Percentiles rank a stretch among this genome's conserved stretches.
These are phyloP conservation scores for Lepilemur ruficaudatus DNA, from an alignment of 2,797 vertebrate species.

Conservation along the genomic window DNA sequence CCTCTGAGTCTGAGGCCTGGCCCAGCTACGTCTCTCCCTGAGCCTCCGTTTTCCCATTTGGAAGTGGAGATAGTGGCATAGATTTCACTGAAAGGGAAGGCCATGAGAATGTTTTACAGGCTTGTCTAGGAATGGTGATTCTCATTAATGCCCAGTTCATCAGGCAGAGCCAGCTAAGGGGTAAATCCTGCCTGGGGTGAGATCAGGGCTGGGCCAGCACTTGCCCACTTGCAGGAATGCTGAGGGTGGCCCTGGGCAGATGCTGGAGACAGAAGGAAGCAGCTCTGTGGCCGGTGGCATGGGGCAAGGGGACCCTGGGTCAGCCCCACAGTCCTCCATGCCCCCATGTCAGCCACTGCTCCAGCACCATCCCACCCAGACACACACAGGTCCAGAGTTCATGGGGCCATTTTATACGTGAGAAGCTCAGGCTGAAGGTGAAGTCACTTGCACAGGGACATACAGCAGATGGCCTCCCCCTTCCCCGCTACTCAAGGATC, in stretches of 20 bases:
- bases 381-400: fast-evolving
- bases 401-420: background rate
- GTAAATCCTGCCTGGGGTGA: background rate
- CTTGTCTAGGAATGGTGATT: background rate
- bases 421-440: background rate
- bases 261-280: background rate
- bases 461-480: background rate
- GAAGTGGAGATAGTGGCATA: background rate
- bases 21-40: fast-evolving
- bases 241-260: fast-evolving
- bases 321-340: too few species aligned
- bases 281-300: too few species aligned
- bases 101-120: too few species aligned
- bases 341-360: fast-evolving
- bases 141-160: background rate
- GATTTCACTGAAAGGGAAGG: background rate
- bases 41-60: background rate
- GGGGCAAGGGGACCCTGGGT: fast-evolving
- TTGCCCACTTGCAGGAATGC: fast-evolving
- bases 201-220: background rate
- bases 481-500: fast-evolving
- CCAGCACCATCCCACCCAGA: background rate
- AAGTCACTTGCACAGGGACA: background rate
- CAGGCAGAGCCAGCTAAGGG: background rate
- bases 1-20: background rate